phyloP scores from a whole-genome alignment of 2,888 invertebrate genomes.

The Tortricodes alternella region DNA sequence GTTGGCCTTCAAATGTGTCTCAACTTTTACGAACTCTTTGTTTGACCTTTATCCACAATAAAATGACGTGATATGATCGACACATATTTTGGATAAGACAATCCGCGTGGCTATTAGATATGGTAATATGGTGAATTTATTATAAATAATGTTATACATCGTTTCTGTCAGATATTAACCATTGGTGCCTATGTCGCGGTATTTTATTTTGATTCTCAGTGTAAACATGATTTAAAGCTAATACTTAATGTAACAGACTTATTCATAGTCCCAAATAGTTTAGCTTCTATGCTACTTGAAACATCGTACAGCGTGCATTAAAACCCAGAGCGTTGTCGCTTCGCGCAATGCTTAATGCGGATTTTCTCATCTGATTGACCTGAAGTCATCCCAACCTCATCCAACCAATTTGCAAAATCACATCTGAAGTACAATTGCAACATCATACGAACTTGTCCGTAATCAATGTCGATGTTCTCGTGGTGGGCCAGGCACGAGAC shows the following conservation, averaged over 20 bases:
- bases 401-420: background rate
- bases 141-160: too few relatives aligned
- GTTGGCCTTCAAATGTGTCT: background rate
- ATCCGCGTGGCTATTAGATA: background rate
- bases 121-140: background rate
- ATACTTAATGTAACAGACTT: too few relatives aligned
- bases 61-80: background rate
- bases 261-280: too few relatives aligned
- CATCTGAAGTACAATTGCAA: constrained; percentile 9
- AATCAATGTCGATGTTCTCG: constrained; percentile 53
- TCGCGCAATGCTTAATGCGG: background rate
- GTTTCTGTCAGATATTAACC: too few relatives aligned
- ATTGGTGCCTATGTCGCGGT: too few relatives aligned
- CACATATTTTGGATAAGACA: background rate
- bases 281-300: too few relatives aligned
- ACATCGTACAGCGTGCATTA: too few relatives aligned
- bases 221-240: too few relatives aligned
- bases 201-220: too few relatives aligned
- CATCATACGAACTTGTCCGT: constrained; percentile 39
- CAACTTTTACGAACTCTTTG: background rate
- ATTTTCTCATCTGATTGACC: background rate
- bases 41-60: background rate
- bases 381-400: background rate
- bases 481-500: constrained; percentile 91
- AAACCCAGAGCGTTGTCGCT: background rate